These are phyloP conservation scores for Hydractinia symbiolongicarpus DNA, from an alignment of 30 jellyfish, hydroid and myxozoan genomes.

Conservation along the genomic window DNA sequence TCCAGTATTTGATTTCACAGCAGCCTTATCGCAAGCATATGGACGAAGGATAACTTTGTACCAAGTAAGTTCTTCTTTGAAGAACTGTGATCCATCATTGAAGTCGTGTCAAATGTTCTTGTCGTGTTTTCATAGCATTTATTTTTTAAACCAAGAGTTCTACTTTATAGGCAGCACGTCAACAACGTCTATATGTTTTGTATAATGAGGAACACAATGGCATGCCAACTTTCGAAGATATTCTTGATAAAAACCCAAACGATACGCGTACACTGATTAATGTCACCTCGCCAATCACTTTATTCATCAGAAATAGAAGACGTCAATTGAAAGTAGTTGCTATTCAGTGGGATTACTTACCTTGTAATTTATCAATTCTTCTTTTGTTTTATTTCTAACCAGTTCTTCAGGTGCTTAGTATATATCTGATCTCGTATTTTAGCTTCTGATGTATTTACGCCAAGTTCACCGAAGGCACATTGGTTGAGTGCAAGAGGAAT, in stretches of 20 bases:
- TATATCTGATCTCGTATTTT: too few relatives aligned
- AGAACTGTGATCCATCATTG: not conserved
- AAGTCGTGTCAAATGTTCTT: not conserved
- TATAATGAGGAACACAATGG: not conserved
- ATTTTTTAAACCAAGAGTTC: not conserved
- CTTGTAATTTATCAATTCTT: not conserved
- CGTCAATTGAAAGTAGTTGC: not conserved
- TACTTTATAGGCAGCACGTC: not conserved
- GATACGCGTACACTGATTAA: conserved; percentile 29
- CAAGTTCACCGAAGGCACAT: too few relatives aligned
- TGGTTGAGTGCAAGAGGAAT: not conserved
- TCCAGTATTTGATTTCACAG: too few relatives aligned
- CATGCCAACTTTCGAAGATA: conserved; percentile 27
- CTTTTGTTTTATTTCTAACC: not conserved
- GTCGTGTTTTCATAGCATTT: not conserved
- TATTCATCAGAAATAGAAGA: not conserved
- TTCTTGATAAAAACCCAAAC: conserved; percentile 42
- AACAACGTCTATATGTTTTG: not conserved
- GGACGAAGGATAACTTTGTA: too few relatives aligned
- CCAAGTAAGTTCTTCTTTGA: too few relatives aligned
- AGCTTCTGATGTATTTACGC: too few relatives aligned
- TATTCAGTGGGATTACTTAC: not conserved
- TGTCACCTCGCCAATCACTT: not conserved
- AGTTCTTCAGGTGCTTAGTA: too few relatives aligned
- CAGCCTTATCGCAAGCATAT: too few relatives aligned